Conservation (phyloP, 2,113 vertebrate genomes). For the Eulemur macaco region DNA sequence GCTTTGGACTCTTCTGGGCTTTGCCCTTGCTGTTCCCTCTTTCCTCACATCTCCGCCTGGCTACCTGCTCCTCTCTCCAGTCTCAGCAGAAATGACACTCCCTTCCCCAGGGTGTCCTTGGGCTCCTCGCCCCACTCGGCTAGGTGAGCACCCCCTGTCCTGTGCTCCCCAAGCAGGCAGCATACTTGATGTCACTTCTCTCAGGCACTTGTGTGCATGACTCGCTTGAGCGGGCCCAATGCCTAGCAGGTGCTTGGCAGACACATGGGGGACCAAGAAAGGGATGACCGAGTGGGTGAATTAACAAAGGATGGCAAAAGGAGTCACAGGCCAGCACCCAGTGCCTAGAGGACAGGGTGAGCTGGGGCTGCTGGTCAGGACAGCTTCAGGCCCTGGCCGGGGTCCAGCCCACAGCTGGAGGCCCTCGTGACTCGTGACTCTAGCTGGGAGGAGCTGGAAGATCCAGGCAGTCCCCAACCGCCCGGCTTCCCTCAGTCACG, state of each 20-base stretch:
- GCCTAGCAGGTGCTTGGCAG: not conserved
- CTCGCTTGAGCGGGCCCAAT: not conserved
- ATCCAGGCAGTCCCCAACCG: not conserved
- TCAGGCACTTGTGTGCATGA: not conserved
- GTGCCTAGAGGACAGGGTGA: not conserved
- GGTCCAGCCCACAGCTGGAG: slow-evolving; percentile 37
- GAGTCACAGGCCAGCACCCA: not conserved
- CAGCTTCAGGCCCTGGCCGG: not conserved
- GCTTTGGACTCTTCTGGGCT: not conserved
- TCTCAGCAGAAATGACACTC: not conserved
- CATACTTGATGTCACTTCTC: not conserved
- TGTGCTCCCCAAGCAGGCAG: not conserved
- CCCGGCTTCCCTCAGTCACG: not conserved
- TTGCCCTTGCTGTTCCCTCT: not conserved
- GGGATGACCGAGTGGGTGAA: not conserved
- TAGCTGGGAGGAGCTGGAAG: not conserved
- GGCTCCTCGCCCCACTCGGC: not conserved
- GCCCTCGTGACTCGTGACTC: not conserved
- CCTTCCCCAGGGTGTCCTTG: not conserved
- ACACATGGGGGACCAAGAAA: not conserved
- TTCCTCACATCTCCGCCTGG: not conserved
- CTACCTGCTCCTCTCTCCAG: not conserved
- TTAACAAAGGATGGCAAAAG: not conserved
- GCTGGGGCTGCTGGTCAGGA: not conserved
- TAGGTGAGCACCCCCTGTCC: not conserved